phyloP scores from a whole-genome alignment of 2,113 vertebrate species.

The Anarhynchus alexandrinus region DNA sequence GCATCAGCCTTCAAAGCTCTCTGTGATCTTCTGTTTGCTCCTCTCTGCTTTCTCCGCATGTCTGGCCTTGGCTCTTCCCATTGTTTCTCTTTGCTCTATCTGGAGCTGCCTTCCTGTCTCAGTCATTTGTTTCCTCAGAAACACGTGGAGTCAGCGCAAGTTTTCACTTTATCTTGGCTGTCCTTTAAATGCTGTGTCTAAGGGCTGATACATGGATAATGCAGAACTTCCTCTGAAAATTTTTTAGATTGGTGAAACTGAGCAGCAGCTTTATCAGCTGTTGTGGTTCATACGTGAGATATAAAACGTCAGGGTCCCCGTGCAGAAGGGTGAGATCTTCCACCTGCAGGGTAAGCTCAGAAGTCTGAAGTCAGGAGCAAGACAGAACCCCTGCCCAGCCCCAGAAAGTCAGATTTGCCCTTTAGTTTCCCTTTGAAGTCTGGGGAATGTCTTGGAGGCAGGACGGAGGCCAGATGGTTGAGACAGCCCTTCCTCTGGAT shows the following conservation, averaged over 20 bases:
- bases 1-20: not conserved
- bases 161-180: not conserved
- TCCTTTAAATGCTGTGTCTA: not conserved
- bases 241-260: not conserved
- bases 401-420: not conserved
- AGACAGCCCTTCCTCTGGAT: not conserved
- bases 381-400: not conserved
- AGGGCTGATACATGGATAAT: not conserved
- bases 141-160: accelerated
- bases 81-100: not conserved
- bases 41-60: not conserved
- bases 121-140: not conserved
- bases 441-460: not conserved
- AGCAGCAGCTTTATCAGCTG: not conserved
- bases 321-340: not conserved
- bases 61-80: not conserved
- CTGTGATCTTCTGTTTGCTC: not conserved
- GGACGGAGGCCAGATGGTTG: not conserved
- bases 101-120: not conserved
- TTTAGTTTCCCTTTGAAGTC: not conserved
- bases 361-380: not conserved
- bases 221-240: not conserved
- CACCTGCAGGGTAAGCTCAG: not conserved
- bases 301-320: not conserved
- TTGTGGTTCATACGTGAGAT: accelerated